Percentiles rank a stretch among this genome's conserved stretches.
Conservation (phyloP, 2,888 invertebrate genomes). For the Drepanosiphum platanoidis region DNA sequence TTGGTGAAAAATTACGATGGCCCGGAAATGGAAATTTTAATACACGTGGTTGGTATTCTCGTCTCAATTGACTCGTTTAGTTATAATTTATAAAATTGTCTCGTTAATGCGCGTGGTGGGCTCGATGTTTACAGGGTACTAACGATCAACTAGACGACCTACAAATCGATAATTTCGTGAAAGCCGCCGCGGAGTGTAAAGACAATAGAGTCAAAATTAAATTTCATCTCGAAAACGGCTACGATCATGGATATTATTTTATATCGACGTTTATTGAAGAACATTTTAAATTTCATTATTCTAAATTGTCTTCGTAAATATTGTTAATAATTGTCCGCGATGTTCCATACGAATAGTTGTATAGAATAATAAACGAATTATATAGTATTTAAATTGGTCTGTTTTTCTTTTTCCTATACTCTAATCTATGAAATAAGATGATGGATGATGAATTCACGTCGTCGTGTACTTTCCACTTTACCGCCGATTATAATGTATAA, state of each 20-base stretch:
- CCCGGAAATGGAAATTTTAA: conserved; percentile 81
- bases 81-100: too few relatives aligned
- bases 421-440: too few relatives aligned
- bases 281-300: conserved; percentile 88
- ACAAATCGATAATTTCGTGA: conserved; percentile 83
- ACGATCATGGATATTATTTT: conserved; percentile 96
- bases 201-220: conserved; percentile 77
- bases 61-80: too few relatives aligned
- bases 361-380: too few relatives aligned
- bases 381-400: too few relatives aligned
- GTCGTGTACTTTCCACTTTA: too few relatives aligned
- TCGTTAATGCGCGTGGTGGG: background rate
- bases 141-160: conserved; percentile 86
- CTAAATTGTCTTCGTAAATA: conserved; percentile 26
- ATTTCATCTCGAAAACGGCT: conserved; percentile 82
- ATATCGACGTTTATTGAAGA: conserved; percentile 91
- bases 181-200: conserved; percentile 72
- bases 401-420: too few relatives aligned
- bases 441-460: too few relatives aligned
- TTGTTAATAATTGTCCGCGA: background rate
- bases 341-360: too few relatives aligned
- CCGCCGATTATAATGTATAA: too few relatives aligned
- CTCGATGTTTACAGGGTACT: conserved; percentile 74
- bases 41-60: conserved; percentile 84
- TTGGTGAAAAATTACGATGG: conserved; percentile 85